Conservation (phyloP, 2,888 invertebrate species). For the Hylaea fasciaria region DNA sequence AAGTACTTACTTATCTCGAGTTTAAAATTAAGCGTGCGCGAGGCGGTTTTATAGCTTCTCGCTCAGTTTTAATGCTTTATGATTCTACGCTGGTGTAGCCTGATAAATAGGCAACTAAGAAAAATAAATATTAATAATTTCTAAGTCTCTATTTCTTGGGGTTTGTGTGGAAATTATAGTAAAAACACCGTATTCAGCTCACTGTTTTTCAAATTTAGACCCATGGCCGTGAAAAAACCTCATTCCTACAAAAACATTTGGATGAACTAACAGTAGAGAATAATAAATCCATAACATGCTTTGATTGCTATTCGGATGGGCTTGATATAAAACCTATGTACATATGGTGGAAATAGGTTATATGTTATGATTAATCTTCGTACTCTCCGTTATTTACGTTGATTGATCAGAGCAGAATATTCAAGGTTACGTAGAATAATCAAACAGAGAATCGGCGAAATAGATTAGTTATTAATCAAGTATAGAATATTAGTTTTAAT, state of each 20-base stretch:
- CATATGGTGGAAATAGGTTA: not conserved
- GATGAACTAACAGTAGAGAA: no score
- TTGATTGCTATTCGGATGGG: no score
- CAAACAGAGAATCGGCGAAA: not conserved
- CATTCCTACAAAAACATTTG: no score
- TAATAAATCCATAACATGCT: no score
- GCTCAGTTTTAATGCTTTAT: constrained; percentile 10
- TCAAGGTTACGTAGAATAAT: not conserved
- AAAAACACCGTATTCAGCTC: no score
- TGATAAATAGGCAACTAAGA: not conserved
- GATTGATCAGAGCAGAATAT: constrained; percentile 14
- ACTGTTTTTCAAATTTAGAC: no score
- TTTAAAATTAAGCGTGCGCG: constrained; percentile 25
- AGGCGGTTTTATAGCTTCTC: constrained; percentile 19
- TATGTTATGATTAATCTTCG: constrained; percentile 19
- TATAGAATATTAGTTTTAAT: no score
- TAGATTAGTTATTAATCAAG: no score
- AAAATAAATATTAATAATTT: no score
- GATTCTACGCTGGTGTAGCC: constrained; percentile 4
- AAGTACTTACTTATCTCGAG: constrained; percentile 34
- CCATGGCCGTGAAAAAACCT: no score
- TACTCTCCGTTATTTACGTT: constrained; percentile 7
- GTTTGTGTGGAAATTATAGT: no score
- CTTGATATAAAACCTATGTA: not conserved
- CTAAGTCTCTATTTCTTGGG: no score